Evolutionary conservation across 2,113 vertebrate species (phyloP).

Genomic region (Taurulus bubalis): DNA sequence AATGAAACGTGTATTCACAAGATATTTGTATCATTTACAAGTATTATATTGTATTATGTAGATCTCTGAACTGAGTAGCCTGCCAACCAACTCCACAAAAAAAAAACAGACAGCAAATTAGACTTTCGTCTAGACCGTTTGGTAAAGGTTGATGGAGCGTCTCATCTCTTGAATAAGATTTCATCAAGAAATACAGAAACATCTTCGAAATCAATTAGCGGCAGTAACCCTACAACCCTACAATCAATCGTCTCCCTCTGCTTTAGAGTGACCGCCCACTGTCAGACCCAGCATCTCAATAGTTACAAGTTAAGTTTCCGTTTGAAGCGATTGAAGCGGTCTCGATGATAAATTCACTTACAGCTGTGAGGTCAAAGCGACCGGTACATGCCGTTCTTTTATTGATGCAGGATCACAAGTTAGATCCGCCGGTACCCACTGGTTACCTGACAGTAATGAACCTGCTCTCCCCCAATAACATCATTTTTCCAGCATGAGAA

Average conservation of each 20-base stretch:
- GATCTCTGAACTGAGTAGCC: background rate
- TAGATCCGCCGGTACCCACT: background rate
- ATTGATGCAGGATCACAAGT: background rate
- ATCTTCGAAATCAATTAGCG: background rate
- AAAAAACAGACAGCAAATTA: background rate
- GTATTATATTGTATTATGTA: background rate
- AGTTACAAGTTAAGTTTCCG: background rate
- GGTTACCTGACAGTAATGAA: background rate
- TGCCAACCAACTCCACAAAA: background rate
- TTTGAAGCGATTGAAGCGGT: background rate
- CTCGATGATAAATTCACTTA: background rate
- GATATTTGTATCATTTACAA: background rate
- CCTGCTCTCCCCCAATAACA: background rate
- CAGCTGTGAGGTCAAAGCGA: constrained; percentile 6
- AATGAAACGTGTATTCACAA: background rate
- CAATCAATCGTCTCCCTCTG: background rate
- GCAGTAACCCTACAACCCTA: too few relatives aligned
- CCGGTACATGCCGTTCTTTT: background rate
- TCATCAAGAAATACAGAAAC: background rate
- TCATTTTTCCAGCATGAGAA: background rate
- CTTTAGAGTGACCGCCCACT: background rate
- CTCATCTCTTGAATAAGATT: background rate
- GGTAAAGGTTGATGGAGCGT: background rate
- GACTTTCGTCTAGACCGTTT: background rate
- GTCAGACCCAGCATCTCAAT: background rate